phyloP scores from a whole-genome alignment of 2,113 vertebrate species.

The Cnemophilus loriae region DNA sequence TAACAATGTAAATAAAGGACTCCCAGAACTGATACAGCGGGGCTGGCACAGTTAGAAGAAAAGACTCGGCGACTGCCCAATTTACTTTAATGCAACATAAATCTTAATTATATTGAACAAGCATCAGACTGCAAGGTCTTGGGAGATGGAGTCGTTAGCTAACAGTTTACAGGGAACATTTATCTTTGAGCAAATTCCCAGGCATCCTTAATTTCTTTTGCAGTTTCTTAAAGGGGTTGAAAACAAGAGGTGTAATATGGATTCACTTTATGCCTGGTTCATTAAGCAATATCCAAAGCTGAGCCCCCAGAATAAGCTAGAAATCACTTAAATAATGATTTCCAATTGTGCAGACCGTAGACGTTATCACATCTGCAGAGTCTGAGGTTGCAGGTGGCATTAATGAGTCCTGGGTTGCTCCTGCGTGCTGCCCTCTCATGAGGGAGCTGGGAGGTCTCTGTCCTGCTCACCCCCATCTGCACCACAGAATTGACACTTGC shows the following conservation, averaged over 20 bases:
- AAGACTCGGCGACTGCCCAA: neutral
- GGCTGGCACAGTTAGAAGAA: neutral
- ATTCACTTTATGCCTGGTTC: neutral
- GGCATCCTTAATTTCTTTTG: neutral
- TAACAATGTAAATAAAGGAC: slow-evolving; percentile 37
- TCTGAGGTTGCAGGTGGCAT: neutral
- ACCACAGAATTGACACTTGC: rapidly evolving
- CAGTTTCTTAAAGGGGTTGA: neutral
- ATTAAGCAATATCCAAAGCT: neutral
- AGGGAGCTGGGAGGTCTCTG: neutral
- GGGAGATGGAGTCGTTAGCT: neutral
- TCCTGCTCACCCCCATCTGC: neutral
- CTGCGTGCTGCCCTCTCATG: neutral
- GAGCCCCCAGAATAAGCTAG: neutral
- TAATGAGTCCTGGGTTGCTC: neutral
- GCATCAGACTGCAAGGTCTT: neutral
- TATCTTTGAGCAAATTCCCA: neutral
- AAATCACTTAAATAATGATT: neutral
- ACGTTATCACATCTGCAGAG: neutral
- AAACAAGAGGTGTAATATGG: neutral
- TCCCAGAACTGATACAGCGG: neutral
- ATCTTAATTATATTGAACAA: slow-evolving; percentile 54
- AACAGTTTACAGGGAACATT: slow-evolving; percentile 7
- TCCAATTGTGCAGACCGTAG: neutral
- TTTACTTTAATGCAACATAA: slow-evolving; percentile 41